Evolutionary conservation across 2,113 vertebrate species (phyloP).

Genomic region (Zapus hudsonius): DNA sequence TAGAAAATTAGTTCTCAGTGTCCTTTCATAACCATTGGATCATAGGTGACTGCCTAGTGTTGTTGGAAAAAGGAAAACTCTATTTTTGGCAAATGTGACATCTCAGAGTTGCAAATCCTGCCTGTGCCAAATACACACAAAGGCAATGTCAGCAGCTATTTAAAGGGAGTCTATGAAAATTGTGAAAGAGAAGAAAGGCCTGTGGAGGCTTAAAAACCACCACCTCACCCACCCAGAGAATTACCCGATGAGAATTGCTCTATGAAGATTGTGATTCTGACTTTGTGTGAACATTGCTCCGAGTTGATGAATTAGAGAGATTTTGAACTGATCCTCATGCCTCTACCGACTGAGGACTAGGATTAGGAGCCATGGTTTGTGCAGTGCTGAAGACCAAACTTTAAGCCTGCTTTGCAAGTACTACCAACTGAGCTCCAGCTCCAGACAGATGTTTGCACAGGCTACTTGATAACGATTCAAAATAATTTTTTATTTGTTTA

Average conservation of each 20-base stretch:
- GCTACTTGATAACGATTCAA: not conserved
- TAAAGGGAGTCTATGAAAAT: slow-evolving; percentile 7
- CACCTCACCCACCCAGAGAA: accelerated
- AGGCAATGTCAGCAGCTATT: not conserved
- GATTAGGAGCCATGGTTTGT: no score
- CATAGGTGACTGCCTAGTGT: slow-evolving; percentile 50
- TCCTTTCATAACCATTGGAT: slow-evolving; percentile 54
- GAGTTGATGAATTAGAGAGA: not conserved
- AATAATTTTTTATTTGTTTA: not conserved
- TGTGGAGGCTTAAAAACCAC: not conserved
- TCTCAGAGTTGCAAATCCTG: not conserved
- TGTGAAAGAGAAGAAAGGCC: not conserved
- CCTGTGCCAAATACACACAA: not conserved
- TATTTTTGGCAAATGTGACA: slow-evolving; percentile 31
- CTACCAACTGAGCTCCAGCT: no score
- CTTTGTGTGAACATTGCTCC: not conserved
- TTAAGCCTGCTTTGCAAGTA: no score
- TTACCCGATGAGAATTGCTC: not conserved
- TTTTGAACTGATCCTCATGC: no score
- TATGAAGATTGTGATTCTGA: not conserved
- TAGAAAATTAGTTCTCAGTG: slow-evolving; percentile 75
- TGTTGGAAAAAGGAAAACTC: slow-evolving; percentile 61
- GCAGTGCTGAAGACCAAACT: no score
- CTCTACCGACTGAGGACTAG: no score
- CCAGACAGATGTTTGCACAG: not conserved